Conservation (phyloP, 2,888 invertebrate species). For the Ischnura elegans region DNA sequence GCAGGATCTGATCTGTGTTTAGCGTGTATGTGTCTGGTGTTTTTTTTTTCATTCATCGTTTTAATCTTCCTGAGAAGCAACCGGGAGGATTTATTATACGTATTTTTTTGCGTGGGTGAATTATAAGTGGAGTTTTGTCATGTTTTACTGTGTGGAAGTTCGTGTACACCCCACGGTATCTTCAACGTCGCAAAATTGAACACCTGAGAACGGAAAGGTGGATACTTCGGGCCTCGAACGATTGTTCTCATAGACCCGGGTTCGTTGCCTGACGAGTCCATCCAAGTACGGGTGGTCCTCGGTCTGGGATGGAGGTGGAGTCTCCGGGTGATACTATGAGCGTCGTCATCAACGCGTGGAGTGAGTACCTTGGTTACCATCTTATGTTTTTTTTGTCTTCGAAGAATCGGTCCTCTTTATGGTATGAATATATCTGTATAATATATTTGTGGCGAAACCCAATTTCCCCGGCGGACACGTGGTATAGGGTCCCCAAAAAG, state of each 20-base stretch:
- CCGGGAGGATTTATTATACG: too few relatives aligned
- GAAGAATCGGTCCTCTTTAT: too few relatives aligned
- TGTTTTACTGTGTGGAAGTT: too few relatives aligned
- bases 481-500: not conserved
- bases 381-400: not conserved
- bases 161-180: too few relatives aligned
- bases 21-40: not conserved
- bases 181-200: not conserved
- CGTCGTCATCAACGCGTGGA: slow-evolving; percentile 75
- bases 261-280: slow-evolving; percentile 61
- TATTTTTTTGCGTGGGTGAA: too few relatives aligned
- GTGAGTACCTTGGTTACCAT: slow-evolving; percentile 71
- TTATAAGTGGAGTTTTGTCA: too few relatives aligned
- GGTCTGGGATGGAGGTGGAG: slow-evolving; percentile 72
- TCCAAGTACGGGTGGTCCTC: not conserved
- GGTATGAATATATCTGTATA: too few relatives aligned
- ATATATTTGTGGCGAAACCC: too few relatives aligned
- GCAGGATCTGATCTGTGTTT: not conserved
- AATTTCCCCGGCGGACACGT: too few relatives aligned
- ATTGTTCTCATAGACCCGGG: not conserved
- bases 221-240: not conserved
- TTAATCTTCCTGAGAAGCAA: not conserved
- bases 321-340: slow-evolving; percentile 77
- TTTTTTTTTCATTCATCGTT: too few relatives aligned
- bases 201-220: not conserved